These are phyloP conservation scores for Amphiura filiformis DNA, from an alignment of 35 echinoderm and acorn worm species.

Conservation along the genomic window DNA sequence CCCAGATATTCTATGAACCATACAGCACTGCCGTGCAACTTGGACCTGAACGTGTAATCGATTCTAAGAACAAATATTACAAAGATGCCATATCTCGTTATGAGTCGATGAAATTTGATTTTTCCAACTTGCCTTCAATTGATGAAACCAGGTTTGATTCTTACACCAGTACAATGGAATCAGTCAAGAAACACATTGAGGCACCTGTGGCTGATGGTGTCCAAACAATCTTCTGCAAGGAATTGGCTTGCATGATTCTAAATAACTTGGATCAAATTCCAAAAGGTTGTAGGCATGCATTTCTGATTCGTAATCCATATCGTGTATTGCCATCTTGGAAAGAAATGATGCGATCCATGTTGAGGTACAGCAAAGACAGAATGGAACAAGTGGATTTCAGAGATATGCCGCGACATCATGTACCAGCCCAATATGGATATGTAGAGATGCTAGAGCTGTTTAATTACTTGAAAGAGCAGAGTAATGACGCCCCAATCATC, in stretches of 20 bases:
- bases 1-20: no score
- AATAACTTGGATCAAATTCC: constrained; percentile 22
- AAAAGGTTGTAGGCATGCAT: constrained; percentile 31
- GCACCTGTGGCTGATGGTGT: background rate
- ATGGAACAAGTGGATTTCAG: no score
- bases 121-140: no score
- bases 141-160: no score
- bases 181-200: background rate
- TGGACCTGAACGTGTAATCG: no score
- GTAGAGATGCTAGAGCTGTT: background rate
- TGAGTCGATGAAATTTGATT: no score
- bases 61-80: no score
- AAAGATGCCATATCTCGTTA: no score
- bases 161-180: background rate
- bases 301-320: constrained; percentile 40
- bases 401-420: no score
- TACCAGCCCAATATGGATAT: background rate
- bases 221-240: constrained; percentile 37
- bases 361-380: no score
- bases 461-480: background rate
- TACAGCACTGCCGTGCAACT: no score
- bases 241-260: background rate
- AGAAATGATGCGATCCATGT: background rate
- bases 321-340: constrained; percentile 36
- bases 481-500: background rate